Evolutionary conservation across 1,140 invertebrate genomes (phyloP).

Genomic region (Drosophila erecta): DNA sequence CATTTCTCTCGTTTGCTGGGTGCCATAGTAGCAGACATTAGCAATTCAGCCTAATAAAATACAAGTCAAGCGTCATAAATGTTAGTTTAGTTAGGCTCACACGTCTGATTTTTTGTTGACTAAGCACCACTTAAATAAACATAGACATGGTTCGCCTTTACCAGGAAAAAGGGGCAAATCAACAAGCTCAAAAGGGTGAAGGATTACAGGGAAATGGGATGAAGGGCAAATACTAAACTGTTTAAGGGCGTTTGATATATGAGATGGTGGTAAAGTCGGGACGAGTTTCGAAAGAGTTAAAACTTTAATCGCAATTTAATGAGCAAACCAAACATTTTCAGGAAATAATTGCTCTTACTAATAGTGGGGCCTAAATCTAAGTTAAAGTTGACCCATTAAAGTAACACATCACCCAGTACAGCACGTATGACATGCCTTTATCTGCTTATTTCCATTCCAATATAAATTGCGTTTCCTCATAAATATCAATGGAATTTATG

Average conservation of each 20-base stretch:
- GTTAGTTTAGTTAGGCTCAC: constrained; percentile 51
- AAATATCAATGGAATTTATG: constrained; percentile 51
- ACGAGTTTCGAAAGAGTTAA: background rate
- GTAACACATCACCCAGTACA: background rate
- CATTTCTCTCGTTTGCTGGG: constrained; percentile 12
- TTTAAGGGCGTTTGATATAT: constrained; percentile 28
- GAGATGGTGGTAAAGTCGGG: background rate
- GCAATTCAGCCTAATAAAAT: constrained; percentile 64
- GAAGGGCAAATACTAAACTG: constrained; percentile 19
- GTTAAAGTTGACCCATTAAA: background rate
- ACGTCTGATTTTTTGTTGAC: constrained; percentile 16
- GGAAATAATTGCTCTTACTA: background rate
- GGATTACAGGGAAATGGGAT: background rate
- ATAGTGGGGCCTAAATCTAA: background rate
- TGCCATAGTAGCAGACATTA: constrained; percentile 14
- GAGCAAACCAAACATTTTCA: background rate
- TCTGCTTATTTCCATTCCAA: constrained; percentile 27
- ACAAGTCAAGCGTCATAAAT: constrained; percentile 72
- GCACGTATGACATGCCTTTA: constrained; percentile 26
- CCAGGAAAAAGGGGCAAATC: background rate
- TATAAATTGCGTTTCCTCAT: constrained; percentile 31
- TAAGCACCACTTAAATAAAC: constrained; percentile 27
- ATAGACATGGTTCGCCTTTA: constrained; percentile 3
- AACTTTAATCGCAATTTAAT: background rate
- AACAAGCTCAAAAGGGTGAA: background rate